Base-by-base conservation (phyloP, 2,888 invertebrate genomes). In the Ferdinandea cuprea region DNA sequence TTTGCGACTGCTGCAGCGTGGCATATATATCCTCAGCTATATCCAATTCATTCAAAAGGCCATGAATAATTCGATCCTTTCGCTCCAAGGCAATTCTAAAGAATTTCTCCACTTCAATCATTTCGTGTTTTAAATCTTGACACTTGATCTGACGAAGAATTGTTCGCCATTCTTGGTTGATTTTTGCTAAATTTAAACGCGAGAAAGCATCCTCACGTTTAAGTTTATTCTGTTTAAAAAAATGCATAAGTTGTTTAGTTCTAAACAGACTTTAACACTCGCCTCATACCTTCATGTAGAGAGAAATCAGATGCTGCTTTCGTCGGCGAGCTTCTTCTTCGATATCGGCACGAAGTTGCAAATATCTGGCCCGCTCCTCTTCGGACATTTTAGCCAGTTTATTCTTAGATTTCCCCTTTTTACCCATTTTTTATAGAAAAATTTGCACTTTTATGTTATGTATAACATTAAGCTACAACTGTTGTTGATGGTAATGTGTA, bases 341-440 rank as follows among this genome's bases (percentile, higher is more conserved):
- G 32, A 95, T 91, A 85, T 96, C 96, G 0, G 96, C 96, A 21
- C 95, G 93, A 88, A 95, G 95, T 88, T 96, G 96, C 58, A 96
- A 91, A 90, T 96, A 97, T 68, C 96, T 92, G 0, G 94, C 94
- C 2, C 95, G 92, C 88, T 97, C 96, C 89, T 96, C 96, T 85
- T 96, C 96, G 0, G 94, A 95, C 96, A 97, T 96, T 86, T 94
- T 94, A 17, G 96, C 95, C 87, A 96, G 90, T 89, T 96, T 96
- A 88, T 94, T 94, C 63, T 90, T 94, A 40, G 93, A 94, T 90
- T 95, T 94, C 28, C 93, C 92, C 89, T 95, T 95, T 91, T 95
- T 96, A 89, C 91, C 90, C 85, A 91, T 91, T 69, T 91, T 54
- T 5, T 11, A 28, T 28, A 11, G 2, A 28, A n/a, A n/a, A 4